Base-by-base conservation (phyloP, 2,113 vertebrate genomes). In the Misgurnus mizolepis region DNA sequence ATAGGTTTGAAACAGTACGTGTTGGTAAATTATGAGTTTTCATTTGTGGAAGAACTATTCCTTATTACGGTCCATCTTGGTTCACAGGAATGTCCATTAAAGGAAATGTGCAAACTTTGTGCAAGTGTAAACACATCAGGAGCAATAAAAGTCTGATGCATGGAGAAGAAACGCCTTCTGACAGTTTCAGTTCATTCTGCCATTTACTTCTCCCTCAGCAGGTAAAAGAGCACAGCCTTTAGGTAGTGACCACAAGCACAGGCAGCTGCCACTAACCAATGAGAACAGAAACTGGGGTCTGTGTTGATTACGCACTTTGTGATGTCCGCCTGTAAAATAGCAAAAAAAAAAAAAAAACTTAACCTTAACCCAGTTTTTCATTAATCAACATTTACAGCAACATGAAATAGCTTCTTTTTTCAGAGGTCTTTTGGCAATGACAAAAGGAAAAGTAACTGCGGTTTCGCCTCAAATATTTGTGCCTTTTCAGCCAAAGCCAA, bases 231-330 rank as follows among this genome's bases (percentile, higher is more conserved):
- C 6, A 94, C 80, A 0, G 96, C 91, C 89, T 97, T 98, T 86
- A 99, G 86, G 88, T 96, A 96, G 89, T 96, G 96, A 18, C 95
- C 96, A 3, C 95, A 94, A 61, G 94, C 90, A 80, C 92, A 95
- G 76, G 93, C 84, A 0, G 94, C 90, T 0, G 93, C 93, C 84
- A 98, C 91, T 0, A 99, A 90, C 98, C 98, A 98, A 86, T 98
- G 96, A 43, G 96, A 94, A 68, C 83, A 91, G 43, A 98, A 94
- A 84, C 91, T 94, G 67, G 96, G 91, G 58, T 98, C 95, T 0
- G 93, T 94, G 83, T 93, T 97, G 86, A 98, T 95, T 87, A 99
- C 98, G 0, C 96, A 98, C 70, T 96, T 96, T 4, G 95, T 97
- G 71, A 99, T 91, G 40, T 98, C 98, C 55, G 90, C 91, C 98